Evolutionary conservation across 2,888 invertebrate genomes (phyloP), one percentile per base, ranked within the genome.

Genomic region (Synanthedon formicaeformis): DNA sequence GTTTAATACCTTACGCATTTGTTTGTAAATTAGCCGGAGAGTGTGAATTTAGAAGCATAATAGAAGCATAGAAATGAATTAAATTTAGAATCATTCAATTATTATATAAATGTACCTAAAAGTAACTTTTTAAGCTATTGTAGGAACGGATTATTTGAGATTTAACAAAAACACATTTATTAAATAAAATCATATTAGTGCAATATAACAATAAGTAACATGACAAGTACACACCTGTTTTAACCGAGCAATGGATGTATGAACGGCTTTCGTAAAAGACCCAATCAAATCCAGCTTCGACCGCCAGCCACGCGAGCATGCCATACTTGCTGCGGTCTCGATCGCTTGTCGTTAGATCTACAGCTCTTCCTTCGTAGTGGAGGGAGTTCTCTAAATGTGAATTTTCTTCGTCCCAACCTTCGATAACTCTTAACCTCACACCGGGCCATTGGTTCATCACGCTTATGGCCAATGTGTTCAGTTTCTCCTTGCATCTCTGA

Each of bases 381-480:
- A 98, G 90, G 52, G 96, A 96, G 73, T 95, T 93, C 59, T 90
- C 89, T 54, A 92, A 88, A 75, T 95, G 93, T 54, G 91, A 91
- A 59, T 90, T 91, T 70, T 94, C 94, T 76, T 97, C 97, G 73
- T 96, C 96, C 97, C 97, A 98, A 53, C 96, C 97, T 81, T 98
- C 98, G 60, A 94, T 96, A 58, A 98, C 98, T 54, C 97, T 89
- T 66, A 98, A 90, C 65, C 92, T 91, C 58, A 97, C 93, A n/a
- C 97, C 96, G 0, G 97, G 97, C 98, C 98, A 98, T 80, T 96
- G 96, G 88, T 98, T 98, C 96, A 97, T 96, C 80, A 98, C 98
- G 67, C 96, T 95, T 74, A 97, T 95, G 54, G 98, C 97, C 72
- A 98, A 87, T 55, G 95, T 95, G 86, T 97, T 96, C 67, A 98